phyloP scores from a whole-genome alignment of 2,797 vertebrate genomes.

The Gymnoscopelus braueri region DNA sequence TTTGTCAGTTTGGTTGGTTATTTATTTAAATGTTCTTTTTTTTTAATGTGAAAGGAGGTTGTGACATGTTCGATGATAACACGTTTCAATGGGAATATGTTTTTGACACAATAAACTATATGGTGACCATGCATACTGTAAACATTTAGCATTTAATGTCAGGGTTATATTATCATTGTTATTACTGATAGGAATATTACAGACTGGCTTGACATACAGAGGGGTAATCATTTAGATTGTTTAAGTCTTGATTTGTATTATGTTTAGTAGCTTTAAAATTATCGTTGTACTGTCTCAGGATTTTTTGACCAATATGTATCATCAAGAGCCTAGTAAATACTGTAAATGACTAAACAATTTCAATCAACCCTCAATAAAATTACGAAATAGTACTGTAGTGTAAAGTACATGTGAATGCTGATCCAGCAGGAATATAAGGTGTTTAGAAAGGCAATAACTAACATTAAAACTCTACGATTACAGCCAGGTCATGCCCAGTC shows the following conservation, averaged over 20 bases:
- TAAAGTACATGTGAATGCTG: no score
- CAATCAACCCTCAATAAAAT: constrained; percentile 35
- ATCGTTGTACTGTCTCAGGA: constrained; percentile 42
- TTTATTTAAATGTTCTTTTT: constrained; percentile 33
- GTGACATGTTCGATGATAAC: background rate
- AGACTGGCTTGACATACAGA: background rate
- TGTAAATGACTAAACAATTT: constrained; percentile 18
- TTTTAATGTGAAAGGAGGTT: background rate
- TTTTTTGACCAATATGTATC: constrained; percentile 4
- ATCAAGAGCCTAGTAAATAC: constrained; percentile 9
- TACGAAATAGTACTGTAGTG: background rate
- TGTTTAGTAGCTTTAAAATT: background rate
- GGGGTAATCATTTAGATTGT: background rate
- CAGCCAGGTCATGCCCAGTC: no score
- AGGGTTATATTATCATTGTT: no score
- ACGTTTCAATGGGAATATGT: background rate
- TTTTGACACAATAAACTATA: background rate
- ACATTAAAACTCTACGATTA: no score
- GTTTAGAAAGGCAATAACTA: no score
- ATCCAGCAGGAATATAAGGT: no score
- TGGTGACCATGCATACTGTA: background rate
- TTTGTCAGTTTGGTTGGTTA: constrained; percentile 19
- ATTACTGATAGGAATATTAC: no score
- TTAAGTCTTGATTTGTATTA: constrained; percentile 1
- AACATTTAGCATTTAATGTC: no score